A percentile compares a stretch with the other conserved stretches of the same genome.
Conservation (phyloP, 2,888 invertebrate species). For the Stomorhina lunata region DNA sequence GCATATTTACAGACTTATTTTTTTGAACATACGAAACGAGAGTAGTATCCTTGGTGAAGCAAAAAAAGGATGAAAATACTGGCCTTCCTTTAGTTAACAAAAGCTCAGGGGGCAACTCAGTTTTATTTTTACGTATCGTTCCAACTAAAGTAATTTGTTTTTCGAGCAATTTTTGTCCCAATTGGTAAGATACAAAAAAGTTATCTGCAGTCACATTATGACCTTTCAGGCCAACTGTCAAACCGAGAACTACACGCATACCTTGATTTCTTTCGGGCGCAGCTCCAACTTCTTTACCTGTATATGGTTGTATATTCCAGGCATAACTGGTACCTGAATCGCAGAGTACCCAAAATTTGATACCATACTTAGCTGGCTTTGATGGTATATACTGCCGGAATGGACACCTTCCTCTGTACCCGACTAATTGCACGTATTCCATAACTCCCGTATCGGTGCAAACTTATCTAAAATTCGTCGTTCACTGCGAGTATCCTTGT, state of each 20-base stretch:
- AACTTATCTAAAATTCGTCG: not conserved
- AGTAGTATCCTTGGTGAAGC: not conserved
- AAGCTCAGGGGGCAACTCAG: not conserved
- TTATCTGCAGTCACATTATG: too few relatives aligned
- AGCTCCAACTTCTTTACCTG: too few relatives aligned
- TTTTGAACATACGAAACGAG: not conserved
- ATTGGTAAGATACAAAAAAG: too few relatives aligned
- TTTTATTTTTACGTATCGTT: not conserved
- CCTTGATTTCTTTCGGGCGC: too few relatives aligned
- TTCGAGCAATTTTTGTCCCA: too few relatives aligned
- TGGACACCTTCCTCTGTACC: not conserved
- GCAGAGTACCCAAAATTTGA: too few relatives aligned
- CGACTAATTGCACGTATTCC: not conserved
- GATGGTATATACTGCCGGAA: not conserved
- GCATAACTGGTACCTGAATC: too few relatives aligned
- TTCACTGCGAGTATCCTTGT: not conserved
- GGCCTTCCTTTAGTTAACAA: not conserved
- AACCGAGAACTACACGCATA: too few relatives aligned
- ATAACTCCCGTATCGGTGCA: not conserved
- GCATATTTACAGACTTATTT: not conserved
- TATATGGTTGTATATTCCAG: too few relatives aligned
- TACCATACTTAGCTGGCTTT: too few relatives aligned
- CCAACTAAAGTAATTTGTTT: not conserved
- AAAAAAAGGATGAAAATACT: not conserved
- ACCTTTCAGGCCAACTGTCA: too few relatives aligned